Base-by-base conservation (phyloP, 2,113 vertebrate genomes). In the Sander vitreus region DNA sequence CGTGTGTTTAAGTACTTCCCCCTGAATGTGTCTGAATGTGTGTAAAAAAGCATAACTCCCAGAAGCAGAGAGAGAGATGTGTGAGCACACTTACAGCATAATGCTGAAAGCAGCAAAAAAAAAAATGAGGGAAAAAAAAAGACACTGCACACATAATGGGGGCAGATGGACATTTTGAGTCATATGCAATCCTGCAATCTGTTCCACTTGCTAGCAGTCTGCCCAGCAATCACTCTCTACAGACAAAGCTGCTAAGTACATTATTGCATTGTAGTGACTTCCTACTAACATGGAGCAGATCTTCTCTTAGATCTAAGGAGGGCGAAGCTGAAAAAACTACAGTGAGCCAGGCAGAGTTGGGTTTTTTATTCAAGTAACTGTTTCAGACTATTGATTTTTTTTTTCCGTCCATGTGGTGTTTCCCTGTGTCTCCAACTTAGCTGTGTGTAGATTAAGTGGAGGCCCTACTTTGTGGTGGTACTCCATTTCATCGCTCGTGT, bases 121-220 rank as follows among this genome's bases (percentile, higher is more conserved):
- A 77, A 81, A 73, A 84, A 77, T 69, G 71, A 69, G n/a, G 27
- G 57, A 30, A 16, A 10, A 15, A 48, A 71, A 75, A 30, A 81
- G 67, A 63, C 66, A 43, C 18, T 65, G 79, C 70, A 66, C 65
- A 62, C 83, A 86, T 89, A 89, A 88, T 77, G 71, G 85, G 88
- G 86, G 89, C 90, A 94, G 93, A 94, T 90, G 92, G 94, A 86
- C 79, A 92, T 87, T 92, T 91, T 79, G 91, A 91, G 83, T 86
- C 78, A 86, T 85, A 81, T 89, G 76, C 84, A 86, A 79, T 88
- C 71, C 55, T 80, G 86, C 94, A 93, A 91, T 91, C 91, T 91
- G 86, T 85, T 92, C 86, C 84, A 81, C 84, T 85, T 78, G 87
- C 67, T 55, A 67, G 73, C 78, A 62, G 77, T 30, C 69, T 65